Conservation (phyloP, 2,113 vertebrate species). For the Larimichthys polyactis region DNA sequence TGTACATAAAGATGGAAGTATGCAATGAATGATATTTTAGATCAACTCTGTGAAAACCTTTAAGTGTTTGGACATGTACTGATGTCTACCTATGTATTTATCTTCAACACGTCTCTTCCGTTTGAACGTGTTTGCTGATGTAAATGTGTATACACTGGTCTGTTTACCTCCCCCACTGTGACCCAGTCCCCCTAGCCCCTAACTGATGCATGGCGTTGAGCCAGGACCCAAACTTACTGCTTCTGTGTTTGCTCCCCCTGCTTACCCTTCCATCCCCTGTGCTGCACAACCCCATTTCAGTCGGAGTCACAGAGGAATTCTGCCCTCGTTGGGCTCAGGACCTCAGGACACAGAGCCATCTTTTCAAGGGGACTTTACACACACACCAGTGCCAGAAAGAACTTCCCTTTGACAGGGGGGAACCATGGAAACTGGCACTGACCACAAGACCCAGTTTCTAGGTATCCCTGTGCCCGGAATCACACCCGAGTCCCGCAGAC, state of each 20-base stretch:
- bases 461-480: conserved; percentile 73
- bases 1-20: neutral
- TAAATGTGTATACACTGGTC: conserved; percentile 21
- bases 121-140: conserved; percentile 22
- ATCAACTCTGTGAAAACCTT: neutral
- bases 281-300: conserved; percentile 44
- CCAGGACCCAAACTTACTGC: conserved; percentile 62
- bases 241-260: conserved; percentile 19
- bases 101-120: neutral
- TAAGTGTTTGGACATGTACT: neutral
- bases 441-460: conserved; percentile 69
- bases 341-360: conserved; percentile 73
- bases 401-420: conserved; percentile 64
- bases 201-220: conserved; percentile 47
- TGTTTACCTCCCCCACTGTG: conserved; percentile 50
- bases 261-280: conserved; percentile 41
- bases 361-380: conserved; percentile 74
- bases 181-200: conserved; percentile 51
- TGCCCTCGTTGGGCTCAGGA: conserved; percentile 49
- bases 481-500: conserved; percentile 55
- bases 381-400: conserved; percentile 63
- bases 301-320: conserved; percentile 54
- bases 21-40: neutral
- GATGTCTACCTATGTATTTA: neutral
- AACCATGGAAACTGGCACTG: conserved; percentile 77